These are phyloP conservation scores for Leucophenga varia DNA, from an alignment of 1,140 invertebrate genomes.

Conservation along the genomic window DNA sequence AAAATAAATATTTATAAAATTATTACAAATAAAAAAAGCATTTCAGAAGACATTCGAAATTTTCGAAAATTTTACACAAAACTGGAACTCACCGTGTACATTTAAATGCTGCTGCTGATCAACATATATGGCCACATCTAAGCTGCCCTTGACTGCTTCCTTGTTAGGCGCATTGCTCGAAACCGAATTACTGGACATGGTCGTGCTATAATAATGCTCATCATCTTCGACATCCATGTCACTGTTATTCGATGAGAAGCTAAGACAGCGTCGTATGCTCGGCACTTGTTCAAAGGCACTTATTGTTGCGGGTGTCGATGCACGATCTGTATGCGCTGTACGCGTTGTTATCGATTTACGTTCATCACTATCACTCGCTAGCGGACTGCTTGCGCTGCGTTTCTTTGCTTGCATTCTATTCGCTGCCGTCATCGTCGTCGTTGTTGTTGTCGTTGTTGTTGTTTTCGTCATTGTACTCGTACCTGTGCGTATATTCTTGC, in stretches of 20 bases:
- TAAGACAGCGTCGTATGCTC: conserved; percentile 47
- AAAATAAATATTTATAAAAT: no score
- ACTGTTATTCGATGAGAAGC: conserved; percentile 40
- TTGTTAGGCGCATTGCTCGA: not conserved
- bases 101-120: conserved; percentile 38
- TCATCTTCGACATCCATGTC: conserved; percentile 26
- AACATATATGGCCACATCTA: conserved; percentile 42
- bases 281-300: conserved; percentile 29
- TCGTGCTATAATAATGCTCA: conserved; percentile 25
- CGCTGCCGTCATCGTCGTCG: not conserved
- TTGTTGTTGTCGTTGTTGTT: not conserved
- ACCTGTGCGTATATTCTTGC: conserved; percentile 39
- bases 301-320: conserved; percentile 8
- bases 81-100: conserved; percentile 55
- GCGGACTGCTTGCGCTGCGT: not conserved
- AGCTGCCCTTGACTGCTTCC: conserved; percentile 23
- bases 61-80: not conserved
- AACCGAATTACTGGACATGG: conserved; percentile 4
- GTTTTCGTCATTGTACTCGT: not conserved
- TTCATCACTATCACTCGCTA: no score
- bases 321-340: no score
- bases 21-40: no score
- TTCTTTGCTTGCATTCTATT: not conserved
- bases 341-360: no score
- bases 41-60: no score